Evolutionary conservation across 2,113 vertebrate species (phyloP).

Genomic region (Tyto alba): DNA sequence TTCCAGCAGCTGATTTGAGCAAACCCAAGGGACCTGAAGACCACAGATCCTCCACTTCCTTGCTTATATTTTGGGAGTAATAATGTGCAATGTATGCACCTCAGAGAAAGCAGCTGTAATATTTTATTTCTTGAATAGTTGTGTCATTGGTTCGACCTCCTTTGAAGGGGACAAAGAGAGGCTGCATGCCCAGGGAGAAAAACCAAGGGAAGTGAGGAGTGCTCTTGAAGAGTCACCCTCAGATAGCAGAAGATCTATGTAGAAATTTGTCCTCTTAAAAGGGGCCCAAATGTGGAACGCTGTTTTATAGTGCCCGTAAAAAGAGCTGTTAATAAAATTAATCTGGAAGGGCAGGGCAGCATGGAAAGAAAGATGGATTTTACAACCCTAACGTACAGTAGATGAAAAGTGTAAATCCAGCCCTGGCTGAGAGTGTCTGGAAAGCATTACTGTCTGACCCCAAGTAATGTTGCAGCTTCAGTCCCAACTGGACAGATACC

Average conservation of each 20-base stretch:
- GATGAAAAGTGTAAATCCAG: neutral
- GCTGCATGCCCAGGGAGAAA: neutral
- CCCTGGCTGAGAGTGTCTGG: neutral
- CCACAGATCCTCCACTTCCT: accelerated
- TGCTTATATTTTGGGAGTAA: neutral
- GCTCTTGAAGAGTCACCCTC: neutral
- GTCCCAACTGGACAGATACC: neutral
- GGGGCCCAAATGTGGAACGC: neutral
- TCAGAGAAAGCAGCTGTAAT: neutral
- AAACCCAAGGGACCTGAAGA: neutral
- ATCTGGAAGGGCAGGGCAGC: neutral
- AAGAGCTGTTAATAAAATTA: conserved; percentile 7
- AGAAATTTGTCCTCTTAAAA: neutral
- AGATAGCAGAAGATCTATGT: neutral
- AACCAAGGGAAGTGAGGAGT: neutral
- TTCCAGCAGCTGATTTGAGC: neutral
- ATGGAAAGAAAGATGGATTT: neutral
- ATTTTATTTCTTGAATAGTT: neutral
- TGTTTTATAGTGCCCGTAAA: neutral
- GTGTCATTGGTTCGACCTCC: neutral
- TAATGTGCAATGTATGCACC: neutral
- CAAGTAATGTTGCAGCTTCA: neutral
- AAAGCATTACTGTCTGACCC: neutral
- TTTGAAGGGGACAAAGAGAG: neutral
- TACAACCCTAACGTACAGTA: neutral